A percentile compares a stretch with the other conserved stretches of the same genome.
These are phyloP conservation scores for Hipposideros armiger DNA, from an alignment of 2,113 vertebrate species.

Conservation along the genomic window DNA sequence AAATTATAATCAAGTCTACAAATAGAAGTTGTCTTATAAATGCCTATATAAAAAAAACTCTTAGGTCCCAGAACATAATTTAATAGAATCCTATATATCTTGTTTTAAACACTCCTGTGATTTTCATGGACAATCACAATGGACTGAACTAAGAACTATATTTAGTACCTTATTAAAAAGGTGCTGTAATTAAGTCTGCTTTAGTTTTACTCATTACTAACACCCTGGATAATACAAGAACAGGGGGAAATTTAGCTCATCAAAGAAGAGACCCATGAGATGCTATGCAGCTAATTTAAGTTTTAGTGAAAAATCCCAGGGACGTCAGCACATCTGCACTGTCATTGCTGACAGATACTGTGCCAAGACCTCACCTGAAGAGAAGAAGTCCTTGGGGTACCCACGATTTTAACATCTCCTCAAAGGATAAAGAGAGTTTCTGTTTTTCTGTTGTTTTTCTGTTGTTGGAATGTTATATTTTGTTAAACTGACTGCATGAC, in stretches of 20 bases:
- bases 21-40: constrained; percentile 79
- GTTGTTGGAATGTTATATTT: constrained; percentile 62
- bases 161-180: constrained; percentile 82
- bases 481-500: background rate
- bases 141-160: constrained; percentile 84
- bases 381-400: background rate
- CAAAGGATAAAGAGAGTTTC: background rate
- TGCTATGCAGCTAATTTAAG: background rate
- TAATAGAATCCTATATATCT: constrained; percentile 81
- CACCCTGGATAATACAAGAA: constrained; percentile 69
- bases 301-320: background rate
- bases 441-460: constrained; percentile 81
- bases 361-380: background rate
- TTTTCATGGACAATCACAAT: constrained; percentile 82
- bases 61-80: constrained; percentile 78
- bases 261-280: constrained; percentile 50
- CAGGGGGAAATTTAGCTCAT: background rate
- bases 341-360: background rate
- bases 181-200: constrained; percentile 87
- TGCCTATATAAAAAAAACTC: constrained; percentile 5
- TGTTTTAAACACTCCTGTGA: constrained; percentile 83
- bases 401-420: background rate
- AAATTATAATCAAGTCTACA: constrained; percentile 30
- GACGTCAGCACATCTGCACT: background rate
- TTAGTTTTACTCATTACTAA: constrained; percentile 80